phyloP scores from a whole-genome alignment of 2,888 invertebrate species.

The Pachymerium ferrugineum region DNA sequence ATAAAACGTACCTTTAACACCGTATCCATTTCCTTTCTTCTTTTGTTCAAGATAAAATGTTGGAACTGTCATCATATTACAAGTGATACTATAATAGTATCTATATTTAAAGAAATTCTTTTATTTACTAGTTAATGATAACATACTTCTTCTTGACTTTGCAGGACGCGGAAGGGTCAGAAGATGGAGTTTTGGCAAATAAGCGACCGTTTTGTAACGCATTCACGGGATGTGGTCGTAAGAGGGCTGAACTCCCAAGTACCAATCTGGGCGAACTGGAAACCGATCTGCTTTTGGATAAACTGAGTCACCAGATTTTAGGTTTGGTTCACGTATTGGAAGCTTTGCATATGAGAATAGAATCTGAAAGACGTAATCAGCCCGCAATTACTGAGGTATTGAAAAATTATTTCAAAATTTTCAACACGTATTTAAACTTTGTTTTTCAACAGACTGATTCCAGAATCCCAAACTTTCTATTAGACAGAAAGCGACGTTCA shows the following conservation, averaged over 20 bases:
- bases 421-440: neutral
- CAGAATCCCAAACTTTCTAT: neutral
- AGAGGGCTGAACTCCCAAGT: constrained; percentile 28
- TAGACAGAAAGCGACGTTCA: neutral
- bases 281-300: constrained; percentile 7
- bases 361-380: neutral
- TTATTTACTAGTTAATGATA: neutral
- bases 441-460: neutral
- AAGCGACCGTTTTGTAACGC: constrained; percentile 38
- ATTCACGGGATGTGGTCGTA: constrained; percentile 37
- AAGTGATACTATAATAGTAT: too few species aligned
- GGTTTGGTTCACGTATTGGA: neutral
- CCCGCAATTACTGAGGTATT: neutral
- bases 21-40: too few species aligned
- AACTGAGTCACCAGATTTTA: constrained; percentile 32
- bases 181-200: neutral
- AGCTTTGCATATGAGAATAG: constrained; percentile 23
- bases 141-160: neutral
- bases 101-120: too few species aligned
- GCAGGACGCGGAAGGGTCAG: neutral
- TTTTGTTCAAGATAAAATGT: too few species aligned
- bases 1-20: too few species aligned
- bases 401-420: neutral
- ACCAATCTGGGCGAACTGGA: neutral
- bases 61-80: too few species aligned